Evolutionary conservation across 2,797 vertebrate genomes (phyloP).

Genomic region (Pseudochirops corinnae): DNA sequence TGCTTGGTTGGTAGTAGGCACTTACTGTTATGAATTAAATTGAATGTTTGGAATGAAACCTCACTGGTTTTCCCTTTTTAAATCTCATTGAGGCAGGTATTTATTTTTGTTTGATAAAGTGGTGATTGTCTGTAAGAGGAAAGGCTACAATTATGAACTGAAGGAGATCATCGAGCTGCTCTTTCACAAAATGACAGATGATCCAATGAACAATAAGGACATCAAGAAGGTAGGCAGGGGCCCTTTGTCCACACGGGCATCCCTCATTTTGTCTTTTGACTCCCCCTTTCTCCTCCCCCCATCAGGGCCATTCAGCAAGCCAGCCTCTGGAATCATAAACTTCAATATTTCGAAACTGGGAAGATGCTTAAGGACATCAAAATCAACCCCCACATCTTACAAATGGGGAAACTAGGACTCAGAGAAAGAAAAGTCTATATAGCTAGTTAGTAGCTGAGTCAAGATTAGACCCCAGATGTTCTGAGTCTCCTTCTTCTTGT

Average conservation of each 20-base stretch:
- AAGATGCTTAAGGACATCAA: background rate
- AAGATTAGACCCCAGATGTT: background rate
- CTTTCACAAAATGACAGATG: conserved; percentile 96
- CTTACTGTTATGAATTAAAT: background rate
- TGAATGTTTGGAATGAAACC: background rate
- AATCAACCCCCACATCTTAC: background rate
- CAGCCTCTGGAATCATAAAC: background rate
- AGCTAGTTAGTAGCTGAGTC: background rate
- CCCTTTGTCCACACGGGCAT: rapidly evolving
- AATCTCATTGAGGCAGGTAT: conserved; percentile 88
- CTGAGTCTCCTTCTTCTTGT: background rate
- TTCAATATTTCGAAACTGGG: background rate
- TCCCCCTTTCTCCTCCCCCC: background rate
- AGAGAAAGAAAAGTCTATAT: background rate
- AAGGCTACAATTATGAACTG: conserved; percentile 96
- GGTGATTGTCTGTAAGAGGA: conserved; percentile 97
- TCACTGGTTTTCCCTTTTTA: background rate
- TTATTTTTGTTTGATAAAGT: conserved; percentile 99
- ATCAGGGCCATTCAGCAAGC: background rate
- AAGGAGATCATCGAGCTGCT: conserved; percentile 98
- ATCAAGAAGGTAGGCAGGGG: conserved; percentile 93
- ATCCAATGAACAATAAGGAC: conserved; percentile 98
- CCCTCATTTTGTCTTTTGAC: background rate
- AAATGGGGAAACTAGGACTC: background rate
- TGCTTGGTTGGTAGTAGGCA: background rate